Conservation (phyloP, 2,113 vertebrate genomes). For the Xenus cinereus region DNA sequence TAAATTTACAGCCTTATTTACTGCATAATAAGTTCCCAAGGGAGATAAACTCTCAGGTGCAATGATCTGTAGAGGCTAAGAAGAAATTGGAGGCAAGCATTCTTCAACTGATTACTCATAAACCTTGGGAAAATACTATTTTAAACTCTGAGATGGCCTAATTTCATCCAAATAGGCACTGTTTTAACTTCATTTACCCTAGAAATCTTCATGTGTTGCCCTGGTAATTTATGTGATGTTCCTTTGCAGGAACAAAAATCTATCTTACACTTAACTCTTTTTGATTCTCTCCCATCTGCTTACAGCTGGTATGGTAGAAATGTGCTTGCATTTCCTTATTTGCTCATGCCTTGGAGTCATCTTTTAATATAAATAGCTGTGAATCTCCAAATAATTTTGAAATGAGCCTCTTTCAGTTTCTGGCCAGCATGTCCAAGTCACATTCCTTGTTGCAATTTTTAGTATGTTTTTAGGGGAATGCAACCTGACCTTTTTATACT, state of each 20-base stretch:
- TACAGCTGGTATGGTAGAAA: constrained; percentile 10
- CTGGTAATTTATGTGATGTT: constrained; percentile 29
- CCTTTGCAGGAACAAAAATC: constrained; percentile 37
- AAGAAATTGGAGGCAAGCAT: neutral
- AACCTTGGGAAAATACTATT: constrained; percentile 14
- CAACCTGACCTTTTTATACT: neutral
- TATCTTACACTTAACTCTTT: constrained; percentile 16
- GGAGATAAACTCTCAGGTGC: neutral
- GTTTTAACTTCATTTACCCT: constrained; percentile 14
- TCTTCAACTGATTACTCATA: neutral
- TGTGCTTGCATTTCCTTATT: constrained; percentile 7
- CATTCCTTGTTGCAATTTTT: neutral
- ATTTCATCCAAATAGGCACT: neutral
- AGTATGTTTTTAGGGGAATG: neutral
- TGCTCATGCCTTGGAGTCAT: constrained; percentile 26
- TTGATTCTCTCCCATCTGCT: constrained; percentile 42
- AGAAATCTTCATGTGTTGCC: neutral
- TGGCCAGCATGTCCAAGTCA: neutral
- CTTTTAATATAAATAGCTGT: constrained; percentile 5
- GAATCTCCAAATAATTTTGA: neutral
- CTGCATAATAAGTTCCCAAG: constrained; percentile 21
- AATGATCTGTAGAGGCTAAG: neutral
- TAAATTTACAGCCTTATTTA: constrained; percentile 46
- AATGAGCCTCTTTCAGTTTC: neutral
- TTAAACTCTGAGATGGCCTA: neutral